phyloP scores from a whole-genome alignment of 2,797 vertebrate genomes.

The Astyanax mexicanus region DNA sequence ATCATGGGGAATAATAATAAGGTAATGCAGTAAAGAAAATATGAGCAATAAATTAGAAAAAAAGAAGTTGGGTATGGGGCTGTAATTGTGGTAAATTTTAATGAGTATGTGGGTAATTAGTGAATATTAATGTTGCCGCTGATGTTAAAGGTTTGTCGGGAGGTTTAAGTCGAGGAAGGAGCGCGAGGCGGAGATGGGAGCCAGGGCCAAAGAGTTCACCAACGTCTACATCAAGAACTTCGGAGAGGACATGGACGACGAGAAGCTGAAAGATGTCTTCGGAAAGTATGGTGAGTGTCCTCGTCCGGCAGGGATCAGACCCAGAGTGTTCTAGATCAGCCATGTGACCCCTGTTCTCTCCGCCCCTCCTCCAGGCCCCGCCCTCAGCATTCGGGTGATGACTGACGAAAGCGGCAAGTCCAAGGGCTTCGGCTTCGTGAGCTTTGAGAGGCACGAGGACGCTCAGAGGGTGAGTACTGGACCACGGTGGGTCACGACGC shows the following conservation, averaged over 20 bases:
- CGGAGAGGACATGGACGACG: conserved; percentile 97
- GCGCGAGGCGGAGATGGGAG: conserved; percentile 94
- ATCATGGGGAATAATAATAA: too few relatives aligned
- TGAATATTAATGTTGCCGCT: too few relatives aligned
- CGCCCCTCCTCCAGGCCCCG: conserved; percentile 80
- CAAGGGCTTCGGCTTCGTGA: conserved; percentile 96
- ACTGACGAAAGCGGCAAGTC: conserved; percentile 93
- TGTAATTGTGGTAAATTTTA: too few relatives aligned
- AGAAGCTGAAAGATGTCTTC: conserved; percentile 94
- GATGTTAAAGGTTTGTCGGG: conserved; percentile 89
- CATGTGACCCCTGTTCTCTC: not conserved
- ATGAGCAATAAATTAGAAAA: too few relatives aligned
- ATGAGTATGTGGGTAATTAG: too few relatives aligned
- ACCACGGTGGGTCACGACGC: too few relatives aligned
- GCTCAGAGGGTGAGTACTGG: conserved; percentile 92
- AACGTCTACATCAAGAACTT: conserved; percentile 99
- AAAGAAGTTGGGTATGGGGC: too few relatives aligned
- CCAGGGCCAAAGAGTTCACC: conserved; percentile 95
- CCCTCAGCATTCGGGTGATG: conserved; percentile 97
- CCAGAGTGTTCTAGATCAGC: not conserved
- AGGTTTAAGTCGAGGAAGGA: conserved; percentile 98
- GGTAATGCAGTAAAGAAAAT: too few relatives aligned
- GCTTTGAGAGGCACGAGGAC: conserved; percentile 97
- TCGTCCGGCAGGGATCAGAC: too few relatives aligned
- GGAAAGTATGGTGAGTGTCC: conserved; percentile 90